A percentile compares a stretch with the other conserved stretches of the same genome.
phyloP scores from a whole-genome alignment of 1,140 invertebrate species.

The Drusus annulatus region DNA sequence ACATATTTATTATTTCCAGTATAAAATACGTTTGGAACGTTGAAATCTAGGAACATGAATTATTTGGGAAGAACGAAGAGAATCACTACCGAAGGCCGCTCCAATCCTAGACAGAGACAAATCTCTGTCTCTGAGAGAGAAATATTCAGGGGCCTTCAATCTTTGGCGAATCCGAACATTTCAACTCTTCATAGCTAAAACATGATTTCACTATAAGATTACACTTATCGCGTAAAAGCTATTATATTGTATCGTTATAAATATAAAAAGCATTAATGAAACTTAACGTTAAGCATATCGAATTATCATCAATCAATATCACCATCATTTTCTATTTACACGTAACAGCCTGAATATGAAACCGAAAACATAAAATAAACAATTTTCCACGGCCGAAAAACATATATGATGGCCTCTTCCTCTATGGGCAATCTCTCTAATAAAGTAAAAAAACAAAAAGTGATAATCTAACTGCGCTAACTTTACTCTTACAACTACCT shows the following conservation, averaged over 20 bases:
- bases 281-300: conserved; percentile 31
- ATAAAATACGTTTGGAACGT: conserved; percentile 14
- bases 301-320: conserved; percentile 46
- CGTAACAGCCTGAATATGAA: conserved; percentile 51
- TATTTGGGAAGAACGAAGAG: conserved; percentile 32
- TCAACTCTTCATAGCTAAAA: not conserved
- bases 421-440: conserved; percentile 25
- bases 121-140: not conserved
- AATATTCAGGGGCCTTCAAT: not conserved
- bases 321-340: conserved; percentile 45
- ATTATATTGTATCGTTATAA: conserved; percentile 29
- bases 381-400: conserved; percentile 57
- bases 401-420: conserved; percentile 57
- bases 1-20: conserved; percentile 36
- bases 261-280: conserved; percentile 44
- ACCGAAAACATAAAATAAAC: conserved; percentile 50
- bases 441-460: conserved; percentile 34
- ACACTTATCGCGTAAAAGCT: conserved; percentile 39
- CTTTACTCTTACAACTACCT: conserved; percentile 17
- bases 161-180: not conserved
- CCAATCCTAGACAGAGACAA: too few relatives aligned
- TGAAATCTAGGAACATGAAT: conserved; percentile 32
- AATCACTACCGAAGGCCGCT: conserved; percentile 12
- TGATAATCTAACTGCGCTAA: not conserved
- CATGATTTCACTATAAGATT: conserved; percentile 1